Conservation (phyloP, 1,140 invertebrate species). For the Homalodisca vitripennis region DNA sequence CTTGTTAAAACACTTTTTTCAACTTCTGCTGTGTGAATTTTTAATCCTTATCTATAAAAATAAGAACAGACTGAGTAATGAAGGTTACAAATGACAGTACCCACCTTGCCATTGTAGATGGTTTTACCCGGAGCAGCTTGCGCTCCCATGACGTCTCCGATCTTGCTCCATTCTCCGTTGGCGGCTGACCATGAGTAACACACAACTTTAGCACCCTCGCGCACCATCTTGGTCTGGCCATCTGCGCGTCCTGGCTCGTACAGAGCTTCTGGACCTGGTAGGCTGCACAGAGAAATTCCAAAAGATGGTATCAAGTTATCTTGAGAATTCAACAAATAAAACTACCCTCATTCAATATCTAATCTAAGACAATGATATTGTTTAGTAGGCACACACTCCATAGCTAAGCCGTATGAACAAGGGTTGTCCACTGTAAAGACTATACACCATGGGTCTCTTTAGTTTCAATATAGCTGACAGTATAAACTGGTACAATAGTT, state of each 20-base stretch:
- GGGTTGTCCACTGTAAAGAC: too few relatives aligned
- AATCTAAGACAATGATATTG: too few relatives aligned
- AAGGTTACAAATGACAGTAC: slow-evolving; percentile 9
- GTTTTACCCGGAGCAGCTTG: slow-evolving; percentile 69
- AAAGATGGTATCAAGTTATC: too few relatives aligned
- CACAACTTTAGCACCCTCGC: slow-evolving; percentile 68
- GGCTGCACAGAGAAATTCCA: too few relatives aligned
- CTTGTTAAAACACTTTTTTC: background rate
- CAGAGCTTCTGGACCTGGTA: slow-evolving; percentile 76
- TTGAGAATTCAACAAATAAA: too few relatives aligned
- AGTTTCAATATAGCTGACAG: too few relatives aligned
- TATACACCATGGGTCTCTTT: too few relatives aligned
- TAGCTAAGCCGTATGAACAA: too few relatives aligned
- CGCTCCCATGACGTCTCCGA: slow-evolving; percentile 88
- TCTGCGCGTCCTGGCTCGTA: slow-evolving; percentile 75
- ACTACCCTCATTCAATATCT: too few relatives aligned
- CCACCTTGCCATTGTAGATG: slow-evolving; percentile 73
- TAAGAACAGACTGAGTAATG: background rate
- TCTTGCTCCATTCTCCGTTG: slow-evolving; percentile 73
- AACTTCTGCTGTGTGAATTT: background rate
- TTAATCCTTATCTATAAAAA: background rate
- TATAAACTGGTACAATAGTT: too few relatives aligned
- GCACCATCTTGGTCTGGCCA: slow-evolving; percentile 84
- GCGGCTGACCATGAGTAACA: slow-evolving; percentile 78
- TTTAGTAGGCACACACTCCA: too few relatives aligned